phyloP scores from a whole-genome alignment of 2,113 vertebrate genomes.

The Oenanthe melanoleuca region DNA sequence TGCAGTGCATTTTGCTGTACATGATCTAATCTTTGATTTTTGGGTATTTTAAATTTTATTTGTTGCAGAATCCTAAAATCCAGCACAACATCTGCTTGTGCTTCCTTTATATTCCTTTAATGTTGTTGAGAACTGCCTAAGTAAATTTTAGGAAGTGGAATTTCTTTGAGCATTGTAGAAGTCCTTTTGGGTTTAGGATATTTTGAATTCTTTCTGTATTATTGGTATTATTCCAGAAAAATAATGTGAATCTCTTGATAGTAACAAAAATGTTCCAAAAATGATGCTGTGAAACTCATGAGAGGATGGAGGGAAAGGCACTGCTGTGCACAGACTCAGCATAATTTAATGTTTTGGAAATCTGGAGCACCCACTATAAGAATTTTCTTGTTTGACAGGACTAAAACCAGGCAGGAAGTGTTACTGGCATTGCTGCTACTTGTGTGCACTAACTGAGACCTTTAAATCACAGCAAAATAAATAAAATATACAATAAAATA shows the following conservation, averaged over 20 bases:
- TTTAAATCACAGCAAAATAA: background rate
- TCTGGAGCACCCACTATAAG: background rate
- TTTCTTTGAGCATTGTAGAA: background rate
- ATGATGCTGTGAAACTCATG: fast-evolving
- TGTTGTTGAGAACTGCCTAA: background rate
- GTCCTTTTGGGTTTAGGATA: background rate
- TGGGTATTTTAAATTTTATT: background rate
- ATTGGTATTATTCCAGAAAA: background rate
- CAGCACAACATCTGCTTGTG: background rate
- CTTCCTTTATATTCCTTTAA: background rate
- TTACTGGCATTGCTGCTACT: background rate
- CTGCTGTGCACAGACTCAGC: background rate
- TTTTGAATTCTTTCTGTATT: background rate
- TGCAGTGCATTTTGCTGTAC: background rate
- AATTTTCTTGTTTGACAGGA: background rate
- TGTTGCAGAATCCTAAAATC: background rate
- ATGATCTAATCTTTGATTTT: background rate
- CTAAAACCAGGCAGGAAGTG: background rate
- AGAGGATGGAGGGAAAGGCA: background rate
- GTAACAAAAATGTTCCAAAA: background rate
- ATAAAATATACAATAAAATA: background rate
- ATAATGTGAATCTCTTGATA: background rate
- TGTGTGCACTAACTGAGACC: background rate
- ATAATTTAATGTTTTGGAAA: background rate
- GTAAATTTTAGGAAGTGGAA: background rate